A percentile compares a stretch with the other conserved stretches of the same genome.
phyloP scores from a whole-genome alignment of 2,113 vertebrate genomes.

The Lanius collurio region DNA sequence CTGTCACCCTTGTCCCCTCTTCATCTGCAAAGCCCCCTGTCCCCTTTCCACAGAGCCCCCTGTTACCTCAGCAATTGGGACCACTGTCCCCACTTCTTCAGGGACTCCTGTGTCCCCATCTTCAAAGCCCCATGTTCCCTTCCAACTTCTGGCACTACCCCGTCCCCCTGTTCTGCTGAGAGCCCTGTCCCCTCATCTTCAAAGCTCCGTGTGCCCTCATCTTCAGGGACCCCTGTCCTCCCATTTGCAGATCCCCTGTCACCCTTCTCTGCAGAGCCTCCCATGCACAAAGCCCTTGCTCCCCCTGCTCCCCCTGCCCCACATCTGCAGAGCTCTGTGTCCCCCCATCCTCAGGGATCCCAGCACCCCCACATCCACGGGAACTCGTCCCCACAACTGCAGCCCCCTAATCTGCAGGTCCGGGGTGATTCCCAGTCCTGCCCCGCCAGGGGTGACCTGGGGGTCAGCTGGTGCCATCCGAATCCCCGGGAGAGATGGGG shows the following conservation, averaged over 20 bases:
- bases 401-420: neutral
- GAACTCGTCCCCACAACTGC: neutral
- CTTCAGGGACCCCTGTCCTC: neutral
- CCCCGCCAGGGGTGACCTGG: neutral
- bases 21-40: neutral
- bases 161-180: neutral
- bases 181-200: neutral
- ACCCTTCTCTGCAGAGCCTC: neutral
- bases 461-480: neutral
- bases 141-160: neutral
- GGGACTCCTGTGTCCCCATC: neutral
- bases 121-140: neutral
- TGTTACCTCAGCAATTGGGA: neutral
- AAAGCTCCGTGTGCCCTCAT: neutral
- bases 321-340: neutral
- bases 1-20: neutral
- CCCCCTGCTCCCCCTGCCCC: neutral
- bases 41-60: neutral
- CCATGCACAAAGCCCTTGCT: no score
- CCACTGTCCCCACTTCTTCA: neutral
- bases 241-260: neutral
- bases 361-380: neutral
- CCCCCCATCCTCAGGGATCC: neutral
- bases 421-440: neutral
- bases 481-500: neutral